Evolutionary conservation across 2,797 vertebrate species (phyloP), one percentile per base, ranked within the genome.

Genomic region (Pseudochirops cupreus): DNA sequence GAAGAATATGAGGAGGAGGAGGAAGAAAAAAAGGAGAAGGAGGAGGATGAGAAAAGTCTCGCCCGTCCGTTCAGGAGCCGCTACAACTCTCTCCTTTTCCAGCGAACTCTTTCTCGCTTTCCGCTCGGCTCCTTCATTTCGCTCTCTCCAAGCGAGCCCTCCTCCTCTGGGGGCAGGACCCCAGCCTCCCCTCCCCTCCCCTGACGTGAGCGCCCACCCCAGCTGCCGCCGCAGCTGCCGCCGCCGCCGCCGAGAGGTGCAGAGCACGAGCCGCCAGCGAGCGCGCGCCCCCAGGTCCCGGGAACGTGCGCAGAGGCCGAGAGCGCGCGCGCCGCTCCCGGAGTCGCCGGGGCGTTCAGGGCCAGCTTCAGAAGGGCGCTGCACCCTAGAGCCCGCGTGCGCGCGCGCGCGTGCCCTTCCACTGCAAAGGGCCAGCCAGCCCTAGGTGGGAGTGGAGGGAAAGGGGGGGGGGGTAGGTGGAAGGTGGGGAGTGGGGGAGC

Each of bases 221-320:
- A 93, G 97, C 96, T 95, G 95, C 96, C 91, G 97, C 94, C 87
- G 95, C 97, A 96, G 96, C 94, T 97, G 96, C 96, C 97, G 90
- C 97, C 90, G 90, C 97, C 90, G 97, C 98, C 95, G 98, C 98
- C 98, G 97, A 97, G 98, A 82, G 82, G 92, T 28, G 74, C 62
- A 16, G 92, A 94, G 97, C 94, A 97, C 97, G 97, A 97, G 97
- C 97, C 94, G 95, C 96, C 92, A 58, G 95, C 96, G 94, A 18
- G 95, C 74, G 93, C 58, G 46, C 95, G 4, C 95, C 28, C 95
- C 94, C 46, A 46, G 52, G 93, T 14, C 0, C 56, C 31, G 67
- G 33, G 96, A 94, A 24, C 89, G 95, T 58, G 94, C 91, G 94
- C 91, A 92, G 46, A 74, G 91, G 5, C 92, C 90, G 91, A 53